Evolutionary conservation across 1,140 invertebrate species (phyloP), one percentile per base, ranked within the genome.

Genomic region (Drosophila mauritiana): DNA sequence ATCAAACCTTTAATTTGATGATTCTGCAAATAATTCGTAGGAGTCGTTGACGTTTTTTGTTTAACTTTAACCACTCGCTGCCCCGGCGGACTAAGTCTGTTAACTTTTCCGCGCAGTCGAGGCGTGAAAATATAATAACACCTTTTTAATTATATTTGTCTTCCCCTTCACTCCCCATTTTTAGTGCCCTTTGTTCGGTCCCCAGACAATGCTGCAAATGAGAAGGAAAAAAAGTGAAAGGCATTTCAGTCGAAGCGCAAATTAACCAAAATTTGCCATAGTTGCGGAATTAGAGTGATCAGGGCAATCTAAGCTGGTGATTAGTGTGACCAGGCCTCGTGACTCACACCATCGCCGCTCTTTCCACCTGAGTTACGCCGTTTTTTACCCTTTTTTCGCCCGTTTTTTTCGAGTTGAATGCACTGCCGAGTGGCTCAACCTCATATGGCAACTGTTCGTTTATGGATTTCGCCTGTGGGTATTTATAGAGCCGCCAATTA

Each of bases 1-100:
- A 88, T 88, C 83, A 88, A 88, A 88, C 83, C 83, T 88, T 88
- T 88, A 88, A 88, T 88, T 88, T 88, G 83, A 88, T 88, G 83
- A 88, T 88, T 88, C 84, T 89, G 83, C 83, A 83, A 88, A 88
- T 83, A 88, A 88, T 89, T 74, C 82, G 63, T 81, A 52, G 51
- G 64, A 89, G 80, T 80, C 80, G 83, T 88, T 83, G 84, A 88
- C 84, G 79, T 72, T 73, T 68, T 73, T 73, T 57, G 25, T 70
- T 48, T 49, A 55, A 40, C 51, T 70, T 48, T 49, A 55, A 40
- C 51, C 54, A 36, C 37, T 53, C 40, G 39, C 48, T n/a, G 46
- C 5, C 40, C 52, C 39, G 49, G 17, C 70, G 43, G 61, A 68
- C 61, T 82, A 39, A 73, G 77, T 77, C 73, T 81, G 78, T 77